phyloP scores from a whole-genome alignment of 1,140 invertebrate genomes.

The Spodoptera litura region DNA sequence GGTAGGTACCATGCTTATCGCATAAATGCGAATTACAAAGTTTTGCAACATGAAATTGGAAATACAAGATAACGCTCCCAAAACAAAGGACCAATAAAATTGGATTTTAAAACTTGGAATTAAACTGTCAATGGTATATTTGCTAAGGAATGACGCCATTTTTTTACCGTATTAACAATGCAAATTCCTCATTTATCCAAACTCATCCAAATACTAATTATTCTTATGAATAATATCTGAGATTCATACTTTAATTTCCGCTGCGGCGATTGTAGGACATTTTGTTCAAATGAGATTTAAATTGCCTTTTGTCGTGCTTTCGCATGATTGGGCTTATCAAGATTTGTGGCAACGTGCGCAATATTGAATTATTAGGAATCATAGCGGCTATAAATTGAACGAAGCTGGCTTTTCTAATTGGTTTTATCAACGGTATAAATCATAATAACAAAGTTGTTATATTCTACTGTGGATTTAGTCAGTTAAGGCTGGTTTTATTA shows the following conservation, averaged over 20 bases:
- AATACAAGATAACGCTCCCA: constrained; percentile 42
- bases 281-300: constrained; percentile 62
- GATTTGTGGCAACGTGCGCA: constrained; percentile 43
- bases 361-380: constrained; percentile 45
- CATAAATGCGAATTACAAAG: constrained; percentile 52
- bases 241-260: constrained; percentile 67
- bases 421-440: constrained; percentile 18
- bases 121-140: constrained; percentile 48
- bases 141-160: constrained; percentile 8
- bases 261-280: constrained; percentile 59
- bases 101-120: constrained; percentile 59
- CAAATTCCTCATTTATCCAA: constrained; percentile 62
- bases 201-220: constrained; percentile 65
- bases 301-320: constrained; percentile 66
- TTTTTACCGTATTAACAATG: constrained; percentile 55
- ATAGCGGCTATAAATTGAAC: constrained; percentile 11
- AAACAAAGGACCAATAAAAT: constrained; percentile 55
- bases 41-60: constrained; percentile 46
- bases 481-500: background rate
- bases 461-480: background rate
- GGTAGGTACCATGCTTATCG: background rate
- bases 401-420: constrained; percentile 1
- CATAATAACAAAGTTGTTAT: constrained; percentile 31
- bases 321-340: constrained; percentile 59
- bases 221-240: constrained; percentile 66